Base-by-base conservation (phyloP, 2,888 invertebrate species). In the Gonocerus acuteangulatus region DNA sequence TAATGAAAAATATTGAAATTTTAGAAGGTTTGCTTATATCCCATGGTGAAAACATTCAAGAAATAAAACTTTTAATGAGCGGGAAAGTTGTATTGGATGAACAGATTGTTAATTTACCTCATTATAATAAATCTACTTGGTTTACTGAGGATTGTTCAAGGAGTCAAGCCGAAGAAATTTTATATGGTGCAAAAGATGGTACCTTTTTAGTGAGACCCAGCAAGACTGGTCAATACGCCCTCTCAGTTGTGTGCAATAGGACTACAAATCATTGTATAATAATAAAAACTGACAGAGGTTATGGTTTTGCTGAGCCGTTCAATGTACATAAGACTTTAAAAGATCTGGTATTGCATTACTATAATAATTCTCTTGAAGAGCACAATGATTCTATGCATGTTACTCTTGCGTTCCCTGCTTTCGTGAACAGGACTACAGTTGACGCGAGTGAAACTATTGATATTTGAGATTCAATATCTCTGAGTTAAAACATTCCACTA, bases 231-330 rank as follows among this genome's bases (percentile, higher is more conserved):
- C 79, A 78, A 65, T 87, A 86, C 72, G 95, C 94, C 13, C 78
- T 96, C 61, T 93, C 94, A 16, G 92, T 96, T 71, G 84, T 86
- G 67, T 91, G 91, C 74, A 87, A 88, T 71, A 84, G 85, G 61
- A 82, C 79, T 68, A 85, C 91, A 18, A 92, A 90, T 70, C 95
- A 96, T 75, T 95, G 95, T 77, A 91, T 92, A 71, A 94, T 96
- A 69, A 84, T 85, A 72, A 84, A 88, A 75, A 89, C 89, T 68
- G 85, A 87, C 70, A 81, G 87, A 65, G 94, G 95, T 52, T 92
- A 83, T 72, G 95, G 95, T 44, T 95, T 96, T 77, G 91, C 94
- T 0, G 92, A 95, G 72, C 94, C 94, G 0, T 95, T 89, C 76
- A 91, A 91, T 74, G 91, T 94, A 70, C 93, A 94, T 77, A 84